Evolutionary conservation across 2,797 vertebrate genomes (phyloP).

Genomic region (Pangasius mekongensis): DNA sequence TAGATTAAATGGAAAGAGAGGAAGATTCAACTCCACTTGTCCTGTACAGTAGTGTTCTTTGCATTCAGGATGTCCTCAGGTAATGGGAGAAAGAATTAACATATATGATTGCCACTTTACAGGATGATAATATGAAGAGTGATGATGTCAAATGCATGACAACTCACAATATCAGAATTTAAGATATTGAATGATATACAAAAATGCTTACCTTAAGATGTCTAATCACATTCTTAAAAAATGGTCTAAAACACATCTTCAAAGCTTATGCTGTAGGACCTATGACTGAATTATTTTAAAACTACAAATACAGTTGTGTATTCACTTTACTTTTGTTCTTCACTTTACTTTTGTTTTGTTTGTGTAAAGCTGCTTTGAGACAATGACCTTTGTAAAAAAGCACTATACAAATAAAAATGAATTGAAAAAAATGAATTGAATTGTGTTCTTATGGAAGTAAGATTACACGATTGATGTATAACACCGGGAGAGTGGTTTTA

Average conservation of each 20-base stretch:
- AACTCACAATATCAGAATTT: background rate
- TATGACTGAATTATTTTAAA: background rate
- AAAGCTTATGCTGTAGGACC: background rate
- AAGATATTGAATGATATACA: background rate
- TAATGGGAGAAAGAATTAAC: background rate
- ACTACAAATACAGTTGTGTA: background rate
- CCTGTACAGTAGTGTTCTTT: conserved; percentile 2
- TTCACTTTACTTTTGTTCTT: no score
- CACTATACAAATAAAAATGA: no score
- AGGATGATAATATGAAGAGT: background rate
- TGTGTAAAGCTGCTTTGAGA: no score
- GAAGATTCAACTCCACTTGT: conserved; percentile 40
- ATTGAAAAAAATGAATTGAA: no score
- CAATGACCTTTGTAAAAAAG: no score
- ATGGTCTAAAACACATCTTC: background rate
- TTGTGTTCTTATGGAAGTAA: background rate
- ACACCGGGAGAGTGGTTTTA: background rate
- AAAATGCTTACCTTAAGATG: background rate
- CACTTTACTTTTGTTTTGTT: no score
- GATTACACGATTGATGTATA: background rate
- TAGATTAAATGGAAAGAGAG: conserved; percentile 22
- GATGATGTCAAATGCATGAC: background rate
- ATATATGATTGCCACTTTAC: background rate
- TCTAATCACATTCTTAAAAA: background rate
- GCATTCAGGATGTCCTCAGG: conserved; percentile 2